A percentile compares a stretch with the other conserved stretches of the same genome.
Conservation (phyloP, 2,888 invertebrate species). For the Meganola albula region DNA sequence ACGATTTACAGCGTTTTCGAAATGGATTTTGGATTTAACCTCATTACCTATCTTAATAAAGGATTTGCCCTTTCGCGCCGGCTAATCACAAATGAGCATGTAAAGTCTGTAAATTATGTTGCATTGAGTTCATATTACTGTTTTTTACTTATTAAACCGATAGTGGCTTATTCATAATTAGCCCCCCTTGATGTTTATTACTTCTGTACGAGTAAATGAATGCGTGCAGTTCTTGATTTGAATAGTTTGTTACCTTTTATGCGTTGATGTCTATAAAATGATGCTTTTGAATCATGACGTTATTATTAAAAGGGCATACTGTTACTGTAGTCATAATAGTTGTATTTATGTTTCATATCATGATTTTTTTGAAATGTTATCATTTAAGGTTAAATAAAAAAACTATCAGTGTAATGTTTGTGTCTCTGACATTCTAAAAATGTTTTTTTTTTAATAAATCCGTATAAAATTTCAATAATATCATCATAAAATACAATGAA, state of each 20-base stretch:
- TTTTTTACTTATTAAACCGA: conserved; percentile 56
- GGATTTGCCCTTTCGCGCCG: conserved; percentile 78
- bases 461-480: too few species aligned
- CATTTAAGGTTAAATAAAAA: too few species aligned
- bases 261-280: conserved; percentile 38
- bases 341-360: conserved; percentile 28
- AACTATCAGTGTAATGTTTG: too few species aligned
- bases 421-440: too few species aligned
- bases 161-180: conserved; percentile 75
- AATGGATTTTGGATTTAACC: conserved; percentile 61
- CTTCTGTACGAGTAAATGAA: conserved; percentile 67
- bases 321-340: conserved; percentile 29
- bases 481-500: too few species aligned
- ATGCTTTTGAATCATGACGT: conserved; percentile 31
- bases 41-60: conserved; percentile 79
- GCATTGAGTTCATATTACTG: conserved; percentile 69
- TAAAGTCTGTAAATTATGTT: conserved; percentile 76
- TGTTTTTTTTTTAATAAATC: too few species aligned
- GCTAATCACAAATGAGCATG: conserved; percentile 77
- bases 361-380: conserved; percentile 31
- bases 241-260: conserved; percentile 37
- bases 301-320: conserved; percentile 29
- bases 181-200: conserved; percentile 73
- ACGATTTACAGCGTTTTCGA: conserved; percentile 44
- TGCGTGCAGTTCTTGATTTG: conserved; percentile 53